These are phyloP conservation scores for Poliocrania exsul DNA, from an alignment of 2,797 vertebrate genomes.

Conservation along the genomic window DNA sequence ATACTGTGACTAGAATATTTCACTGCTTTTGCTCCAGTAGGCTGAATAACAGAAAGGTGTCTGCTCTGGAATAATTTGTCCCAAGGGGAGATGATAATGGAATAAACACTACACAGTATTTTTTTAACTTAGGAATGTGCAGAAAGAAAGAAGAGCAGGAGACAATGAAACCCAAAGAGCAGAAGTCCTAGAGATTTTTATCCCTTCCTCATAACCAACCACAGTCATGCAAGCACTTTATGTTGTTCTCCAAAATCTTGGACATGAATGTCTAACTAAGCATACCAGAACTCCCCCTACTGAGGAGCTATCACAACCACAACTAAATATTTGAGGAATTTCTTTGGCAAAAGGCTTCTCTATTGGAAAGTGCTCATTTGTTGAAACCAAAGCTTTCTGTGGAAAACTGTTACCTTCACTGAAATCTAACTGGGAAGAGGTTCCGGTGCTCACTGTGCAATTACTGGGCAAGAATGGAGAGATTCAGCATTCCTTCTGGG, in stretches of 20 bases:
- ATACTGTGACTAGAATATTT: background rate
- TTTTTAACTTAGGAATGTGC: background rate
- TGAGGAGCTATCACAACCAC: slow-evolving; percentile 59
- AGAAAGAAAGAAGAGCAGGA: background rate
- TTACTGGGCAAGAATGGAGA: background rate
- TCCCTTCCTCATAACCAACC: background rate
- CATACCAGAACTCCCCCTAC: slow-evolving; percentile 59
- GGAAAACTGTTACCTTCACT: background rate
- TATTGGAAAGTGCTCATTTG: background rate
- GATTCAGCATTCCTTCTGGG: background rate
- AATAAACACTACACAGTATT: background rate
- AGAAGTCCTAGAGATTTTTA: background rate
- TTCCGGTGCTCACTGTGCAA: background rate
- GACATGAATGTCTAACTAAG: background rate
- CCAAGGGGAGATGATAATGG: background rate
- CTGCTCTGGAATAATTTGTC: background rate
- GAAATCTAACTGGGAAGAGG: background rate
- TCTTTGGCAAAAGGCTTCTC: background rate
- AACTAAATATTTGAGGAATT: slow-evolving; percentile 16
- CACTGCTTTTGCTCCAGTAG: background rate
- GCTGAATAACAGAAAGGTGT: background rate
- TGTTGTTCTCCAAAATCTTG: background rate
- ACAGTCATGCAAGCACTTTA: background rate
- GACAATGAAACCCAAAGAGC: background rate
- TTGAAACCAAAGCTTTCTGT: slow-evolving; percentile 25